Conservation (phyloP, 2,113 vertebrate genomes). For the Chloropsis cyanopogon region DNA sequence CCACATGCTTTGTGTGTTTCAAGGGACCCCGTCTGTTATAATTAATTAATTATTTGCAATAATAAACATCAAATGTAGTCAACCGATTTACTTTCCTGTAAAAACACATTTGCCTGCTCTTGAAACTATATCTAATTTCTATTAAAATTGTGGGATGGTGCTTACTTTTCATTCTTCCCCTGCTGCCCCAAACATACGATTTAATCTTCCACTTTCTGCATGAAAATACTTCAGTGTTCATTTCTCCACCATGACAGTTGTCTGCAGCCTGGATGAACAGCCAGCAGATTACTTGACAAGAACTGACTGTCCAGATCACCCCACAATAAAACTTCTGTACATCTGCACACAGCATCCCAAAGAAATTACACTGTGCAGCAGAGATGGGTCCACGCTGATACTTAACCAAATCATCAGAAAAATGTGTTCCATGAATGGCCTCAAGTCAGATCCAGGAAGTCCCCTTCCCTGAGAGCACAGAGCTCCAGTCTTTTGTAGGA, state of each 20-base stretch:
- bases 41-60: neutral
- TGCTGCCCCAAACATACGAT: neutral
- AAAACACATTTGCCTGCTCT: neutral
- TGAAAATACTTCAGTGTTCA: neutral
- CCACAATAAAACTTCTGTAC: neutral
- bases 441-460: neutral
- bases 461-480: neutral
- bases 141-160: neutral
- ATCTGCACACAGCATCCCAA: neutral
- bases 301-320: neutral
- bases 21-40: neutral
- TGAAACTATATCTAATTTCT: neutral
- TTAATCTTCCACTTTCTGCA: neutral
- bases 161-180: neutral
- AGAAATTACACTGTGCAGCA: neutral
- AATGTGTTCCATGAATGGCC: neutral
- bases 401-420: neutral
- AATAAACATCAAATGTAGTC: neutral
- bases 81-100: neutral
- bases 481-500: neutral
- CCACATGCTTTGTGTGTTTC: neutral
- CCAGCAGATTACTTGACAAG: neutral
- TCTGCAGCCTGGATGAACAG: neutral
- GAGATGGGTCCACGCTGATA: neutral
- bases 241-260: neutral